Evolutionary conservation across 1,140 invertebrate genomes (phyloP).

Genomic region (Tyrophagus putrescentiae): DNA sequence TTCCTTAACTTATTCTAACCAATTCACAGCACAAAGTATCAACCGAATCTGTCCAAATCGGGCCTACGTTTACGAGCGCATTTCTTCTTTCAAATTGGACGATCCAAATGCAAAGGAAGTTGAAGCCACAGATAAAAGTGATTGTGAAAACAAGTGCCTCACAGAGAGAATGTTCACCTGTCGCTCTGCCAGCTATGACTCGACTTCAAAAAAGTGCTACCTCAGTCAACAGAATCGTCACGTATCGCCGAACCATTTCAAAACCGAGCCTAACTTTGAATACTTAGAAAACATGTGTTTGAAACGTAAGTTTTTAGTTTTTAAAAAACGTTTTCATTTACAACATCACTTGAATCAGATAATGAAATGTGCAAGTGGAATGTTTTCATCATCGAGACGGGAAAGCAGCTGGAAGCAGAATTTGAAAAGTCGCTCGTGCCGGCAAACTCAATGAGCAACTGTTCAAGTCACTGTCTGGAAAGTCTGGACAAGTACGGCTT

Average conservation of each 20-base stretch:
- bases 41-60: conserved; percentile 50
- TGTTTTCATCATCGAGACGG: conserved; percentile 27
- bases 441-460: conserved; percentile 27
- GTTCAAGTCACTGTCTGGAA: conserved; percentile 26
- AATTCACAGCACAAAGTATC: neutral
- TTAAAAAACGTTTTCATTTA: neutral
- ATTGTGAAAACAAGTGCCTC: conserved; percentile 75
- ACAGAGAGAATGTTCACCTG: conserved; percentile 66
- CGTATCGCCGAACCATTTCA: conserved; percentile 56
- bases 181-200: conserved; percentile 64
- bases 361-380: conserved; percentile 26
- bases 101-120: conserved; percentile 41
- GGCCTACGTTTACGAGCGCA: conserved; percentile 68
- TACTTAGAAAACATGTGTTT: conserved; percentile 81
- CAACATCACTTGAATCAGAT: neutral
- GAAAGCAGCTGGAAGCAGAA: conserved; percentile 28
- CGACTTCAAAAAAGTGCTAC: conserved; percentile 54
- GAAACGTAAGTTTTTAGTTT: conserved; percentile 45
- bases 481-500: conserved; percentile 28
- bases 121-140: conserved; percentile 51
- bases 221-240: conserved; percentile 62
- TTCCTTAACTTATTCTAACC: neutral
- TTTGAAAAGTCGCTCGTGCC: conserved; percentile 27
- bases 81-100: conserved; percentile 43
- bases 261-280: conserved; percentile 68